Conservation (phyloP, 2,113 vertebrate species). For the Hylia prasina region DNA sequence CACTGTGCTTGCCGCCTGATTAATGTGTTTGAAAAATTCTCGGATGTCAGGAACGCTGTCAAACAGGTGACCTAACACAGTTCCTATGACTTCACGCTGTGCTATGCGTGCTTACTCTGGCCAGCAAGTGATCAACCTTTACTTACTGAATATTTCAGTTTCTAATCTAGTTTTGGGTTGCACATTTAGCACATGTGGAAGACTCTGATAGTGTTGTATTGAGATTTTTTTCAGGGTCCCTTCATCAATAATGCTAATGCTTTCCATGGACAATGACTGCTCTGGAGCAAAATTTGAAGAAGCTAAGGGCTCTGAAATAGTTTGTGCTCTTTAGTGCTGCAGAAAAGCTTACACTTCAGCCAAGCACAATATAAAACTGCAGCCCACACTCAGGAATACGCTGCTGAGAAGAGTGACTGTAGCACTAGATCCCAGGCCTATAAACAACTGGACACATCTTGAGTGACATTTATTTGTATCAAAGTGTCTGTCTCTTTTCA, state of each 20-base stretch:
- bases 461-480: conserved; percentile 40
- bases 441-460: conserved; percentile 36
- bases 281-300: background rate
- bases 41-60: background rate
- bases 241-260: background rate
- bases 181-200: background rate
- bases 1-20: background rate
- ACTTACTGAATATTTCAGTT: background rate
- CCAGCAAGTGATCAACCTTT: background rate
- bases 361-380: conserved; percentile 41
- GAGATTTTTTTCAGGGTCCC: background rate
- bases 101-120: conserved; percentile 31
- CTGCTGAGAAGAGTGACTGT: conserved; percentile 19
- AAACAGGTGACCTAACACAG: conserved; percentile 24
- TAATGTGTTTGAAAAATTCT: conserved; percentile 57
- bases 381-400: conserved; percentile 33
- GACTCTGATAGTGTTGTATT: background rate
- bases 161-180: background rate
- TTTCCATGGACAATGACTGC: background rate
- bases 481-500: conserved; percentile 35
- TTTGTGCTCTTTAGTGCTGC: background rate
- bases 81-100: conserved; percentile 25
- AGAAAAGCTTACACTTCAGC: conserved; percentile 3
- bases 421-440: background rate
- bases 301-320: background rate